Percentiles rank a stretch among this genome's conserved stretches.
Conservation (phyloP, 2,888 invertebrate genomes). For the Volucella zonaria region DNA sequence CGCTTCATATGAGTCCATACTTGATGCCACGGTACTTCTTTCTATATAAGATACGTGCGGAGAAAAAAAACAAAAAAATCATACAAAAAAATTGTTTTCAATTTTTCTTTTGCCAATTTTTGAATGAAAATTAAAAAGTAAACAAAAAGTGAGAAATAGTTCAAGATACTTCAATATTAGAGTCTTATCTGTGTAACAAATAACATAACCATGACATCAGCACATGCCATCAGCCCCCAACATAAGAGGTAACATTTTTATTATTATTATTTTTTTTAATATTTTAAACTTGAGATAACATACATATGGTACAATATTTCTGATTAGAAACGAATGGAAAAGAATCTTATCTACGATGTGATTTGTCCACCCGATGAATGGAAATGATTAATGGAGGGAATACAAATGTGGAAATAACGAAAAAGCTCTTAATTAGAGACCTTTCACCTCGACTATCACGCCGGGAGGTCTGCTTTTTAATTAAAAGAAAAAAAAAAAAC, state of each 20-base stretch:
- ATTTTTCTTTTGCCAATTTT: slow-evolving; percentile 14
- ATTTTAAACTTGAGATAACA: too few relatives aligned
- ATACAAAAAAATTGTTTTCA: slow-evolving; percentile 36
- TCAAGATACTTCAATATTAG: background rate
- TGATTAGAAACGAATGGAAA: too few relatives aligned
- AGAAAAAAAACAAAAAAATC: slow-evolving; percentile 42
- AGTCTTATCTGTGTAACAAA: slow-evolving; percentile 26
- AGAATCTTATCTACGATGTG: slow-evolving; percentile 8
- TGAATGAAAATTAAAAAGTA: background rate
- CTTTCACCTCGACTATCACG: slow-evolving; percentile 14
- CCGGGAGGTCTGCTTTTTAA: slow-evolving; percentile 29
- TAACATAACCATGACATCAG: slow-evolving; percentile 39
- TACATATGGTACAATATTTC: too few relatives aligned
- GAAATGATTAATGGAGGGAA: slow-evolving; percentile 2
- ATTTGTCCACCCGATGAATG: background rate
- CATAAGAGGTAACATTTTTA: slow-evolving; percentile 3
- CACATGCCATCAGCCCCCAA: background rate
- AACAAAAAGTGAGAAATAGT: background rate
- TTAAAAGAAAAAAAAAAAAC: slow-evolving; percentile 27
- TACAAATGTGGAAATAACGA: slow-evolving; percentile 16
- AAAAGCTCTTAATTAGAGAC: slow-evolving; percentile 53
- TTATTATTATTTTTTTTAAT: background rate
- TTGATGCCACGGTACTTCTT: slow-evolving; percentile 81
- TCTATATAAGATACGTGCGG: slow-evolving; percentile 75
- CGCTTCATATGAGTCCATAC: slow-evolving; percentile 82